phyloP scores from a whole-genome alignment of 2,797 vertebrate species.

The Danio tinwini region DNA sequence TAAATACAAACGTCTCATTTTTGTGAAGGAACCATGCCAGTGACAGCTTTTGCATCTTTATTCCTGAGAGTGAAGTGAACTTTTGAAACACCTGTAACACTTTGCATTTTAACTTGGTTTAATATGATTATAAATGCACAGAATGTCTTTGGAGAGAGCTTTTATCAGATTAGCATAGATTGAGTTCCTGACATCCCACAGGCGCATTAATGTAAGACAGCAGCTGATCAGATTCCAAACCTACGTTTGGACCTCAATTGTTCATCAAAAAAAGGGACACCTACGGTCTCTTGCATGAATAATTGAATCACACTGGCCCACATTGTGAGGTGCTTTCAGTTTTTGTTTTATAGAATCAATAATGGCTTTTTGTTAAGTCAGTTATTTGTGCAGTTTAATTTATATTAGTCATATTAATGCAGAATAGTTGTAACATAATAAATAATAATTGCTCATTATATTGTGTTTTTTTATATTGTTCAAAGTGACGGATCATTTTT shows the following conservation, averaged over 20 bases:
- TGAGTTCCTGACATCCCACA: not conserved
- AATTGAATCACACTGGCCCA: constrained; percentile 10
- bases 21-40: too few relatives aligned
- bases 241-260: constrained; percentile 23
- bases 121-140: not conserved
- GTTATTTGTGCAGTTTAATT: too few relatives aligned
- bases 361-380: not conserved
- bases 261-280: constrained; percentile 14
- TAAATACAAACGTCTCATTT: too few relatives aligned
- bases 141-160: not conserved
- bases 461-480: too few relatives aligned
- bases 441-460: too few relatives aligned
- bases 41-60: too few relatives aligned
- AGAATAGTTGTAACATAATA: too few relatives aligned
- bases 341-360: not conserved
- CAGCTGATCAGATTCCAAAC: constrained; percentile 56
- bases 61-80: not conserved
- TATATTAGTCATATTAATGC: too few relatives aligned
- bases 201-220: not conserved
- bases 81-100: not conserved
- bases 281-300: constrained; percentile 25
- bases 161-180: constrained; percentile 14
- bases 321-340: not conserved
- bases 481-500: too few relatives aligned
- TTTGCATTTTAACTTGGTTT: not conserved